Conservation (phyloP, 2,113 vertebrate genomes). For the Psammodynastes pulverulentus region DNA sequence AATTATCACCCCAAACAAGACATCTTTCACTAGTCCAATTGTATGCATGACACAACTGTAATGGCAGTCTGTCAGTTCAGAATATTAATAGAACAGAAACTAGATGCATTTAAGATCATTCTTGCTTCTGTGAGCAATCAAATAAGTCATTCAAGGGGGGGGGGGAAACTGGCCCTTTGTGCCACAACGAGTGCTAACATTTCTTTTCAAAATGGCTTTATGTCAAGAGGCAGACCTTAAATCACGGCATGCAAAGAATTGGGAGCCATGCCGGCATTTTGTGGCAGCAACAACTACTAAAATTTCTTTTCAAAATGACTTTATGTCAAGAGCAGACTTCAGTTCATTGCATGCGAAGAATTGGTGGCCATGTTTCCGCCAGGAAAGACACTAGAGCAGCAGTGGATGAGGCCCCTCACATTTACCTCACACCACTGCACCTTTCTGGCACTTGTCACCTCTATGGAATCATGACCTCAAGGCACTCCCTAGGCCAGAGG, state of each 20-base stretch:
- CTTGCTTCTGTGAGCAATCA: background rate
- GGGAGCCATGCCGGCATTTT: background rate
- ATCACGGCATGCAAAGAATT: background rate
- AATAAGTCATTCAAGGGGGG: background rate
- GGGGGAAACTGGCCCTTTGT: background rate
- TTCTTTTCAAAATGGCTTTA: background rate
- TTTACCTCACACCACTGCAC: background rate
- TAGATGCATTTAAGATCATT: background rate
- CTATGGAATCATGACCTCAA: background rate
- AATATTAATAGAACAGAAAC: slow-evolving; percentile 1
- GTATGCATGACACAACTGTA: background rate
- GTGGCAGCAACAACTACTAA: background rate
- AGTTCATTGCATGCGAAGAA: background rate
- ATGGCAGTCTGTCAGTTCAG: background rate
- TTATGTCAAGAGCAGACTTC: background rate
- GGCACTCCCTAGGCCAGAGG: background rate
- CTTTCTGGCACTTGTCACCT: background rate
- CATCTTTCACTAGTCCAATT: background rate
- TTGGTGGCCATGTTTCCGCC: background rate
- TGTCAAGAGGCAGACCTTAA: background rate
- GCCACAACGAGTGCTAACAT: background rate
- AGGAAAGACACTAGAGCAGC: background rate
- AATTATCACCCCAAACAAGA: background rate
- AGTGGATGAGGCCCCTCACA: background rate
- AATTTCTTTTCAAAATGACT: background rate